phyloP scores from a whole-genome alignment of 2,113 vertebrate genomes.

The Dolichallabes microphthalmus region DNA sequence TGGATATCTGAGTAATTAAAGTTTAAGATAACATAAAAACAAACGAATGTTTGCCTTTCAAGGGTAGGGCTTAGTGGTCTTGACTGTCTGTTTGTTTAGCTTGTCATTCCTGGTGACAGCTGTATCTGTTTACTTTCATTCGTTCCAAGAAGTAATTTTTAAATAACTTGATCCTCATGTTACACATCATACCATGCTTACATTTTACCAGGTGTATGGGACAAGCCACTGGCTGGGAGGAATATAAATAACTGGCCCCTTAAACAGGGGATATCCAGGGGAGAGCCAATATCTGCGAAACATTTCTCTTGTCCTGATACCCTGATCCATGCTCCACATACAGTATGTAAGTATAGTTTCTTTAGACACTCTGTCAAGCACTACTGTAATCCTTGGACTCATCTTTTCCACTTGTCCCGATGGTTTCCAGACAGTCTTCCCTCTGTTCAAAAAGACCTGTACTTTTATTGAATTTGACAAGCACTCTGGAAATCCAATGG shows the following conservation, averaged over 20 bases:
- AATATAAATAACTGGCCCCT: conserved; percentile 20
- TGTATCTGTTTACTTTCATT: conserved; percentile 63
- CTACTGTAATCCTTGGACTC: background rate
- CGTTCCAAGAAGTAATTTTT: conserved; percentile 55
- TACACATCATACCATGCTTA: conserved; percentile 51
- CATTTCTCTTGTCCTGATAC: background rate
- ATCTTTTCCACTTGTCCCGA: conserved; percentile 14
- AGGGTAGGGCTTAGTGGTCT: conserved; percentile 52
- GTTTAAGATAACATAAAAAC: background rate
- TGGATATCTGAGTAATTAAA: conserved; percentile 7
- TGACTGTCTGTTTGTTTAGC: conserved; percentile 49
- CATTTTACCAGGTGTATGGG: conserved; percentile 55
- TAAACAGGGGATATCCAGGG: background rate
- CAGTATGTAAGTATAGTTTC: background rate
- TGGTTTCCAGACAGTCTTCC: conserved; percentile 18
- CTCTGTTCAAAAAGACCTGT: conserved; percentile 22
- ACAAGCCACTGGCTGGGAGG: conserved; percentile 49
- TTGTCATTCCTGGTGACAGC: conserved; percentile 52
- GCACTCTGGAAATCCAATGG: conserved; percentile 27
- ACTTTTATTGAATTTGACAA: conserved; percentile 31
- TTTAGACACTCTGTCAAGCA: conserved; percentile 6
- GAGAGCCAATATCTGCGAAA: background rate
- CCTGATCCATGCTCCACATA: background rate
- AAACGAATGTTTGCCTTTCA: conserved; percentile 15
- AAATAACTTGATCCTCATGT: conserved; percentile 59